These are phyloP conservation scores for Crambe crambe DNA, from an alignment of 37 sponge, comb jelly and placozoan species.

Conservation along the genomic window DNA sequence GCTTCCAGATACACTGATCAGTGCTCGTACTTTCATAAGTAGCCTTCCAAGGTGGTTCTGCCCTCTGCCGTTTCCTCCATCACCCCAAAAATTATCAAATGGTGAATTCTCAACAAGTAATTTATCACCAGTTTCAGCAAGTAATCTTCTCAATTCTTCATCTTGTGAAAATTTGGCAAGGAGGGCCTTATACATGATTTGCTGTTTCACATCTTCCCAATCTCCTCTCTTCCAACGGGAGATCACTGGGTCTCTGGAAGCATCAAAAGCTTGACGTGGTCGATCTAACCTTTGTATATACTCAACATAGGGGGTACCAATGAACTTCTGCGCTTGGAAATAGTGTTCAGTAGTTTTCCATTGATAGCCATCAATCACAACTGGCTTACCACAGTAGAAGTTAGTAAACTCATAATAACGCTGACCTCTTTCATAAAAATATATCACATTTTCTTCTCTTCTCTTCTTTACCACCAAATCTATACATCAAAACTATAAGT, in stretches of 20 bases:
- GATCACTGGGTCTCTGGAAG: constrained; percentile 31
- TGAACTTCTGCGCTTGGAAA: constrained; percentile 87
- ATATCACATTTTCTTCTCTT: not conserved
- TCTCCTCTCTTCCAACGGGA: constrained; percentile 53
- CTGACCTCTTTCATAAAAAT: constrained; percentile 55
- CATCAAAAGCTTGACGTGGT: constrained; percentile 70
- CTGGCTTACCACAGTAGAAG: constrained; percentile 43
- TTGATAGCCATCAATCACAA: constrained; percentile 31
- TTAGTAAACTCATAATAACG: constrained; percentile 84
- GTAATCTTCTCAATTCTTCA: constrained; percentile 16
- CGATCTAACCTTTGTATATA: constrained; percentile 5
- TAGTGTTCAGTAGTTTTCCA: constrained; percentile 87
- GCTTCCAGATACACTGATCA: no score
- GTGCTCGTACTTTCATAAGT: constrained; percentile 56
- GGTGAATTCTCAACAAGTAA: constrained; percentile 65
- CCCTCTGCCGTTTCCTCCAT: constrained; percentile 77
- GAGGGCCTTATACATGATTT: constrained; percentile 68
- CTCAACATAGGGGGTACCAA: constrained; percentile 72
- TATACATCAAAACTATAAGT: no score
- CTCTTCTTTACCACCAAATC: no score
- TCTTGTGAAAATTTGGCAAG: constrained; percentile 61
- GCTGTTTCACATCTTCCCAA: constrained; percentile 70
- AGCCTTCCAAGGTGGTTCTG: constrained; percentile 69
- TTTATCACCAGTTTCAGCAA: constrained; percentile 47
- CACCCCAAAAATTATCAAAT: constrained; percentile 79